Percentiles rank a stretch among this genome's conserved stretches.
phyloP scores from a whole-genome alignment of 2,797 vertebrate species.

The Etheostoma nigrum region DNA sequence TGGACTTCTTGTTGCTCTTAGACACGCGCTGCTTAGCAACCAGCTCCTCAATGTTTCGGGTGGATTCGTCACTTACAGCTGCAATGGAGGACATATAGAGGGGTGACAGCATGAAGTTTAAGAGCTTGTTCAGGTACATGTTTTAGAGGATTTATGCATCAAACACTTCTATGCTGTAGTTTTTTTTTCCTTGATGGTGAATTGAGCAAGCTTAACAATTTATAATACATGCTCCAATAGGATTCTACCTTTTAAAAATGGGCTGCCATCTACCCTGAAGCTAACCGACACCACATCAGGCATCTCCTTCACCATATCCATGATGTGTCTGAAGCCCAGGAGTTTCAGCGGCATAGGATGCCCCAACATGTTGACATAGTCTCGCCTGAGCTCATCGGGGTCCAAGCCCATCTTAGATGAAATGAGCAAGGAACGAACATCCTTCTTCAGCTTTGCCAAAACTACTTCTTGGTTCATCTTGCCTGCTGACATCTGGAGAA shows the following conservation, averaged over 20 bases:
- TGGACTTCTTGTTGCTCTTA: conserved; percentile 49
- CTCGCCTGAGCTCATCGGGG: conserved; percentile 83
- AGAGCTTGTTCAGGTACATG: not conserved
- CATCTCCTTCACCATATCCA: conserved; percentile 91
- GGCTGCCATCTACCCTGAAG: conserved; percentile 67
- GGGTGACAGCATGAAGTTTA: not conserved
- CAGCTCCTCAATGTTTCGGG: conserved; percentile 86
- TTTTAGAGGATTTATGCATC: not conserved
- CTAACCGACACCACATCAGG: conserved; percentile 87
- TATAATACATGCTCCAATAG: not conserved
- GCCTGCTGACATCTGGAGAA: conserved; percentile 45
- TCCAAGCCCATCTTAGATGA: conserved; percentile 88
- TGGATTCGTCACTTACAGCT: conserved; percentile 89
- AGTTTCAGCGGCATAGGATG: conserved; percentile 84
- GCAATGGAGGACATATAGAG: not conserved
- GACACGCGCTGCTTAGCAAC: conserved; percentile 86
- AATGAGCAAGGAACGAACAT: conserved; percentile 90
- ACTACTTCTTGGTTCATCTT: conserved; percentile 81
- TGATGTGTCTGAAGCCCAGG: conserved; percentile 87
- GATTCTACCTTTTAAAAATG: conserved; percentile 85
- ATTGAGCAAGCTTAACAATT: not conserved
- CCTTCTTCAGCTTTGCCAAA: conserved; percentile 87
- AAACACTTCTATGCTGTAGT: not conserved
- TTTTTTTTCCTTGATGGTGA: too few species aligned
- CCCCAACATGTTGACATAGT: conserved; percentile 89